These are phyloP conservation scores for Actenoides lindsayi DNA, from an alignment of 2,113 vertebrate species.

Conservation along the genomic window DNA sequence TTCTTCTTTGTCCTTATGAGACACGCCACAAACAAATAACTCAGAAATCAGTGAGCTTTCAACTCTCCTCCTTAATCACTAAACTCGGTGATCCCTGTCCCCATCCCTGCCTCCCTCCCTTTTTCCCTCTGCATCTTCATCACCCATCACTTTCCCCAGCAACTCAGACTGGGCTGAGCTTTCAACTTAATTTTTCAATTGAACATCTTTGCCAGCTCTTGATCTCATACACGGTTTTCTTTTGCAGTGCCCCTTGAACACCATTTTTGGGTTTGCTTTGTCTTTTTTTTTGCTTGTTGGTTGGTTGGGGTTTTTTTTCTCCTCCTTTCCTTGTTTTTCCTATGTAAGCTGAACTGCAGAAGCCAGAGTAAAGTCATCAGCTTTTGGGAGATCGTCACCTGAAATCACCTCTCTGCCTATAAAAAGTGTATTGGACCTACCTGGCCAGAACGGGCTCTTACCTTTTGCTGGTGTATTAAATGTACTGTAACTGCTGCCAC, in stretches of 20 bases:
- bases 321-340: not conserved
- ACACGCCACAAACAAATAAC: not conserved
- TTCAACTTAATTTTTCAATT: not conserved
- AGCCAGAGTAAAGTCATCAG: not conserved
- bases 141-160: not conserved
- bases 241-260: not conserved
- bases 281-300: too few relatives aligned
- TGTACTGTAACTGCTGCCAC: slow-evolving; percentile 45
- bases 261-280: not conserved
- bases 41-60: not conserved
- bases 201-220: not conserved
- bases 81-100: not conserved
- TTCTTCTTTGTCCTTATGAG: not conserved
- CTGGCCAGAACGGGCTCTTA: not conserved
- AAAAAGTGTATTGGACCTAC: not conserved
- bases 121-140: not conserved
- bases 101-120: not conserved
- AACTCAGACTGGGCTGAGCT: not conserved
- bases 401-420: not conserved
- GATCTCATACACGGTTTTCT: not conserved
- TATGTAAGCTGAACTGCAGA: not conserved
- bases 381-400: not conserved
- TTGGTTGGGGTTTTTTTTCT: too few relatives aligned
- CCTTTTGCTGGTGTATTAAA: not conserved
- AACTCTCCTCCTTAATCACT: not conserved